These are phyloP conservation scores for Parazoanthus swiftii DNA, from an alignment of 92 coral and sea anemone species.

Conservation along the genomic window DNA sequence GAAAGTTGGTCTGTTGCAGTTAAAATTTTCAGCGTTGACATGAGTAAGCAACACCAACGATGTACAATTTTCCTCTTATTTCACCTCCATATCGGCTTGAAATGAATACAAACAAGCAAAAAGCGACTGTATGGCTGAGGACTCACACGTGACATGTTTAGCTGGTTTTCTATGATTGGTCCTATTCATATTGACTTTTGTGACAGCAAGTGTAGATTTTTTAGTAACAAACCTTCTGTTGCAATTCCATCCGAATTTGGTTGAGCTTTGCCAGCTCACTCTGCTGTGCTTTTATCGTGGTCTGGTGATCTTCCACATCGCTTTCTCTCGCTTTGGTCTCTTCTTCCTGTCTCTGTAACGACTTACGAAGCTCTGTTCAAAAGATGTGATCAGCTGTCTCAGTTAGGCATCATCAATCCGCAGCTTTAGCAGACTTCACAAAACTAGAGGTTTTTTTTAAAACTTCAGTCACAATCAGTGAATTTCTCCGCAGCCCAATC, in stretches of 20 bases:
- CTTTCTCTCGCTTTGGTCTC: slow-evolving; percentile 60
- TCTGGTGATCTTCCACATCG: slow-evolving; percentile 64
- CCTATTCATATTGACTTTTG: not conserved
- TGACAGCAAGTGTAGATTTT: too few species aligned
- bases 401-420: not conserved
- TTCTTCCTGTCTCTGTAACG: slow-evolving; percentile 74
- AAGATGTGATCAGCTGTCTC: not conserved
- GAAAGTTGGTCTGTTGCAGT: too few species aligned
- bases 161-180: too few species aligned
- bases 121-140: too few species aligned
- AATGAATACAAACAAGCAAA: too few species aligned
- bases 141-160: too few species aligned
- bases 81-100: too few species aligned
- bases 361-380: slow-evolving; percentile 69
- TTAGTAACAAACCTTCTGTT: slow-evolving; percentile 73
- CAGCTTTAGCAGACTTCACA: not conserved
- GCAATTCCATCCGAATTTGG: slow-evolving; percentile 75
- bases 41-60: too few species aligned
- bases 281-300: slow-evolving; percentile 57
- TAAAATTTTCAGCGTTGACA: too few species aligned
- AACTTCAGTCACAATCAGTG: too few species aligned
- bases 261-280: slow-evolving; percentile 65
- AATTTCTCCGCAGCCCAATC: too few species aligned
- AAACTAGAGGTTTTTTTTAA: not conserved
- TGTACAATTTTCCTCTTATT: too few species aligned